These are phyloP conservation scores for Steromphala cineraria DNA, from an alignment of 2,888 invertebrate species.

Conservation along the genomic window DNA sequence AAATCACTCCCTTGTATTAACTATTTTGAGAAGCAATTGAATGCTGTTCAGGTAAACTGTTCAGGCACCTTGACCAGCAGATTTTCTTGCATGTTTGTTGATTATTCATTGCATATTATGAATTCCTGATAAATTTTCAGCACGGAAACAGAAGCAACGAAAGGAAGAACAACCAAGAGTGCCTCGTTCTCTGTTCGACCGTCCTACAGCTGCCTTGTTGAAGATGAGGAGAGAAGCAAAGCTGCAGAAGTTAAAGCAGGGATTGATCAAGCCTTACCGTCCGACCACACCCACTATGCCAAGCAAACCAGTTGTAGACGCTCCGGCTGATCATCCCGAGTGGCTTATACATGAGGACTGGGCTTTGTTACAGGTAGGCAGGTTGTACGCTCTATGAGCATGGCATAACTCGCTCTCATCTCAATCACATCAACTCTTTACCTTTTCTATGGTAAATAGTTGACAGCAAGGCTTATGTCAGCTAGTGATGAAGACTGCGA, in stretches of 20 bases:
- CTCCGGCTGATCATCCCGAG: slow-evolving; percentile 81
- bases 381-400: too few relatives aligned
- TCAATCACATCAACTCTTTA: too few relatives aligned
- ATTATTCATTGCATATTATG: too few relatives aligned
- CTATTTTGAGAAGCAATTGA: too few relatives aligned
- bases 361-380: slow-evolving; percentile 81
- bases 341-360: slow-evolving; percentile 95
- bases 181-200: slow-evolving; percentile 88
- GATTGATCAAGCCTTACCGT: slow-evolving; percentile 61
- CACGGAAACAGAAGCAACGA: slow-evolving; percentile 76
- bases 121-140: slow-evolving; percentile 44
- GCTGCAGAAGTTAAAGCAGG: slow-evolving; percentile 81
- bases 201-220: slow-evolving; percentile 84
- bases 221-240: slow-evolving; percentile 87
- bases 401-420: too few relatives aligned
- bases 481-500: too few relatives aligned
- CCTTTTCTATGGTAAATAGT: too few relatives aligned
- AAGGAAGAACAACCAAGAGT: slow-evolving; percentile 86
- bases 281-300: slow-evolving; percentile 48
- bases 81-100: too few relatives aligned
- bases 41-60: too few relatives aligned
- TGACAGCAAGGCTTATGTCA: too few relatives aligned
- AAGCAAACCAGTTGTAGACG: slow-evolving; percentile 54
- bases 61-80: too few relatives aligned
- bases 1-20: too few relatives aligned